phyloP scores from a whole-genome alignment of 2,797 vertebrate genomes.

The Rhinophrynus dorsalis region DNA sequence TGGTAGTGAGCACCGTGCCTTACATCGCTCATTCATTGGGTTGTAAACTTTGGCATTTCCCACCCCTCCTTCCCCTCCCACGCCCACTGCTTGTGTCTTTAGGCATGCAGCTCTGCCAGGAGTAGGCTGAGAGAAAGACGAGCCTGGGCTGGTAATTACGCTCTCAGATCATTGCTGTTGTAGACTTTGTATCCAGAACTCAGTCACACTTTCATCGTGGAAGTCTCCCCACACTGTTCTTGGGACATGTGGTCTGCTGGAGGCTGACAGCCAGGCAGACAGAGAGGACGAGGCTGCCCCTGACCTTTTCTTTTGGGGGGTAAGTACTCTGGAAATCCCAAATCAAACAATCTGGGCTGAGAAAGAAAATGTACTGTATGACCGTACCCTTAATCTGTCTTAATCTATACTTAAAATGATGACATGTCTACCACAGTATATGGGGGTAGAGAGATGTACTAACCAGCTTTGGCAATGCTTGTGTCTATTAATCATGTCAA shows the following conservation, averaged over 20 bases:
- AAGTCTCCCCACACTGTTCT: no score
- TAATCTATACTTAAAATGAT: no score
- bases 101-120: neutral
- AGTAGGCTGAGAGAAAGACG: neutral
- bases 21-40: no score
- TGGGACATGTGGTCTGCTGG: neutral
- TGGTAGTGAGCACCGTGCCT: no score
- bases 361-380: no score
- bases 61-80: neutral
- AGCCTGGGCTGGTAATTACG: neutral
- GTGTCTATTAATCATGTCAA: no score
- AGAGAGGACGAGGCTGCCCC: neutral
- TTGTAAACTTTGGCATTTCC: no score
- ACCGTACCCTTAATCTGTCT: no score
- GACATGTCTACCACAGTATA: no score
- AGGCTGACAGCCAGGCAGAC: neutral
- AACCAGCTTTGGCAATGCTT: no score
- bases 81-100: neutral
- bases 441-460: no score
- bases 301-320: neutral
- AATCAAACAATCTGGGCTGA: neutral
- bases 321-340: neutral
- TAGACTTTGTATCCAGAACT: constrained; percentile 18
- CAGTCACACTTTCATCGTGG: neutral
- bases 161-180: neutral